Evolutionary conservation across 2,113 vertebrate genomes (phyloP).

Genomic region (Nymphicus hollandicus): DNA sequence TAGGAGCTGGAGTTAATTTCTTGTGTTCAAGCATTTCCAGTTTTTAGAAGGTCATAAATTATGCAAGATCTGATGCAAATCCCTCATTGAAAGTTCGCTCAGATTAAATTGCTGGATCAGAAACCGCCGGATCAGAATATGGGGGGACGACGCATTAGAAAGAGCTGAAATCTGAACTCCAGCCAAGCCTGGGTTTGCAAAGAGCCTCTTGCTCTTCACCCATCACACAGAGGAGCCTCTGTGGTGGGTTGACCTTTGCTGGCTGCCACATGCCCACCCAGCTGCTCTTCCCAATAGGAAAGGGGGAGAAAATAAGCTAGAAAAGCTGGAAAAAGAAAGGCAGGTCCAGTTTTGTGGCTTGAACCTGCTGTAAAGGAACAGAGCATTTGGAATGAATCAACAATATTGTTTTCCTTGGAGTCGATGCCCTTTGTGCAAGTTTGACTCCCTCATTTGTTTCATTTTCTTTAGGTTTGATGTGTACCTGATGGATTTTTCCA

Average conservation of each 20-base stretch:
- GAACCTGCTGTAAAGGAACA: neutral
- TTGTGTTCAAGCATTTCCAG: neutral
- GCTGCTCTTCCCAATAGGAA: neutral
- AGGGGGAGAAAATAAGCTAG: neutral
- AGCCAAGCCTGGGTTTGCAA: neutral
- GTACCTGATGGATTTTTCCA: neutral
- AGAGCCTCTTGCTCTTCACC: neutral
- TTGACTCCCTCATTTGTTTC: neutral
- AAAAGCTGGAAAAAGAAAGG: neutral
- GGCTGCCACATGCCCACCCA: slow-evolving; percentile 1
- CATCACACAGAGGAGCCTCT: neutral
- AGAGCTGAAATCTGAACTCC: neutral
- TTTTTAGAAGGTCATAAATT: neutral
- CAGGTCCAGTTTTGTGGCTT: neutral
- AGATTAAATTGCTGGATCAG: neutral
- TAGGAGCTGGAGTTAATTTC: neutral
- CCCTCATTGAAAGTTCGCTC: neutral
- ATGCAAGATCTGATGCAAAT: neutral
- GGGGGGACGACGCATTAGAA: neutral
- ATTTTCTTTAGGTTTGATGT: neutral
- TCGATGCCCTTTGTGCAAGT: neutral
- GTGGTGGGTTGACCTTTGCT: neutral
- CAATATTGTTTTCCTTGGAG: neutral
- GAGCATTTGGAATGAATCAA: neutral
- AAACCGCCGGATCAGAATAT: neutral